phyloP scores from a whole-genome alignment of 2,888 invertebrate genomes.

The Dendrolimus houi region DNA sequence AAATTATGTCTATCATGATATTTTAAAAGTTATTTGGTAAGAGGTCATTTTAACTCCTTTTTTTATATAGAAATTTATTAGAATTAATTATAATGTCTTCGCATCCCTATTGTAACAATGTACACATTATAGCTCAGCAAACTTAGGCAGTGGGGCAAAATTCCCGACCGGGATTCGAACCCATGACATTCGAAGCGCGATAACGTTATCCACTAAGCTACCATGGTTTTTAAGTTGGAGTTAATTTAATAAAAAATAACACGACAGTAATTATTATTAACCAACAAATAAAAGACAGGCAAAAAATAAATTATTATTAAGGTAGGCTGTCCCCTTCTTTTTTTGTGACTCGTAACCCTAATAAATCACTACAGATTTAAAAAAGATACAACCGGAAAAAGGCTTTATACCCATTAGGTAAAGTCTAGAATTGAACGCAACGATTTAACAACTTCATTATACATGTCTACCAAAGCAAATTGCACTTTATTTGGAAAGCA shows the following conservation, averaged over 20 bases:
- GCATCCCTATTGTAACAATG: no score
- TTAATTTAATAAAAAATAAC: background rate
- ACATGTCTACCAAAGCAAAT: background rate
- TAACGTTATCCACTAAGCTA: no score
- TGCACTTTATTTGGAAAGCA: background rate
- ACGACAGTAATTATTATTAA: background rate
- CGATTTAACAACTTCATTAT: background rate
- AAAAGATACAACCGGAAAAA: background rate
- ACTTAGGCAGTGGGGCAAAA: no score
- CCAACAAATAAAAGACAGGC: background rate
- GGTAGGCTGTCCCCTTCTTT: background rate
- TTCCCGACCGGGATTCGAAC: no score
- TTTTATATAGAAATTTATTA: no score
- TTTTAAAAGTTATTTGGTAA: no score
- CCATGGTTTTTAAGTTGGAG: no score
- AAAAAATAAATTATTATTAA: background rate
- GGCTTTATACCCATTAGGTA: background rate
- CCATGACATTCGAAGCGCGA: no score
- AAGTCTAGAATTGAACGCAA: background rate
- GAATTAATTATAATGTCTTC: no score
- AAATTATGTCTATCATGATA: no score
- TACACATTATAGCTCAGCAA: no score
- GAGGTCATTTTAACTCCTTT: no score
- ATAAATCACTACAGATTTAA: background rate
- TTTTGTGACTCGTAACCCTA: background rate